Percentiles rank a stretch among this genome's conserved stretches.
Evolutionary conservation across 2,888 invertebrate species (phyloP).

Genomic region (Sphaeridia pumilis): DNA sequence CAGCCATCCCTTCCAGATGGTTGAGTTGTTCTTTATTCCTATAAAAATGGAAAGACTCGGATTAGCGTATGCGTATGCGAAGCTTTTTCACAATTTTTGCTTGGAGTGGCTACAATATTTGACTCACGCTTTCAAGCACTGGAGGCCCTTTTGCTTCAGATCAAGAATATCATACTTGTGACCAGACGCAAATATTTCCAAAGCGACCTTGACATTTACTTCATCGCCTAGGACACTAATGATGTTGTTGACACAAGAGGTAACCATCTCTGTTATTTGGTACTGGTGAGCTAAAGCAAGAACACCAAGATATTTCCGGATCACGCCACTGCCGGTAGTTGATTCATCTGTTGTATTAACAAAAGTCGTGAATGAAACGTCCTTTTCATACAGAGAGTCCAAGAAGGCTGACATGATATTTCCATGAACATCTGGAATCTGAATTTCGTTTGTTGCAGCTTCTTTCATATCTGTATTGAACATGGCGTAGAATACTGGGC

Average conservation of each 20-base stretch:
- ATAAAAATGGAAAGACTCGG: background rate
- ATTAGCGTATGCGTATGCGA: background rate
- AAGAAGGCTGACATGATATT: conserved; percentile 1
- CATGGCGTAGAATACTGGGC: conserved; percentile 11
- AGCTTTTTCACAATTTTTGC: background rate
- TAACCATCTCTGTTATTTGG: conserved; percentile 1
- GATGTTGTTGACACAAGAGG: background rate
- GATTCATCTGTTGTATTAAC: background rate
- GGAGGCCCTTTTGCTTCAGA: conserved; percentile 4
- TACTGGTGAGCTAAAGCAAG: conserved; percentile 7
- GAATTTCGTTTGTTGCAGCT: background rate
- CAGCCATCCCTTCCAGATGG: background rate
- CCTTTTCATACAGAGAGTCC: conserved; percentile 3
- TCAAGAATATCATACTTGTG: conserved; percentile 2
- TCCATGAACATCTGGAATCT: conserved; percentile 1
- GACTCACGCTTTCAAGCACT: conserved; percentile 6
- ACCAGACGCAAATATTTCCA: conserved; percentile 8
- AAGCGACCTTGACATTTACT: background rate
- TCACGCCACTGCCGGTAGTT: background rate
- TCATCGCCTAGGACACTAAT: conserved; percentile 1
- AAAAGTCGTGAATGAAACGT: background rate
- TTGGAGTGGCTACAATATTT: conserved; percentile 5
- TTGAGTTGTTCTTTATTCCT: background rate
- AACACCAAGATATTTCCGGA: background rate
- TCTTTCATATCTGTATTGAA: conserved; percentile 8